Percentiles rank a stretch among this genome's conserved stretches.
phyloP scores from a whole-genome alignment of 92 coral and sea anemone species.

The Porites divaricata region DNA sequence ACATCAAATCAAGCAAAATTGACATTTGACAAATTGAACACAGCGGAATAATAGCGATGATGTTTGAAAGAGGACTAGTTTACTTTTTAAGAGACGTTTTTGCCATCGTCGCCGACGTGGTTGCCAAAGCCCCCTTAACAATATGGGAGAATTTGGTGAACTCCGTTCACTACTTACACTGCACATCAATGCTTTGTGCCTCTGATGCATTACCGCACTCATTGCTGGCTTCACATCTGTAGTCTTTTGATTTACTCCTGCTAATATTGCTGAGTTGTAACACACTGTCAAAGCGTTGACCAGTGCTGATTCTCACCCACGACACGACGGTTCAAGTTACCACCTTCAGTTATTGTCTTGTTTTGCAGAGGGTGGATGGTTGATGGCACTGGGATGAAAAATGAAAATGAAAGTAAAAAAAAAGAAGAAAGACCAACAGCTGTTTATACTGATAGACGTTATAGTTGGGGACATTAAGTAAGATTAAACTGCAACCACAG shows the following conservation, averaged over 20 bases:
- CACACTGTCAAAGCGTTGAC: not conserved
- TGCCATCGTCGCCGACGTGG: no score
- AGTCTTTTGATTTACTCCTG: conserved; percentile 29
- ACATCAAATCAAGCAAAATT: no score
- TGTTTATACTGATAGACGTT: not conserved
- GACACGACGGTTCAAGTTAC: not conserved
- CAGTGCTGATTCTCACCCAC: conserved; percentile 19
- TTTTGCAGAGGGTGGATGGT: not conserved
- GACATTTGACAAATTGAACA: no score
- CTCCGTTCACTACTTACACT: not conserved
- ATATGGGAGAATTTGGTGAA: no score
- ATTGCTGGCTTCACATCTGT: conserved; percentile 46
- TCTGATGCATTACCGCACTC: conserved; percentile 18
- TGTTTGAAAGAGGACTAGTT: no score
- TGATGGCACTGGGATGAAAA: not conserved
- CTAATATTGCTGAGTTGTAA: conserved; percentile 1
- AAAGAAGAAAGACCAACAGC: not conserved
- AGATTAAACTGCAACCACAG: no score
- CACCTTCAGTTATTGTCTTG: conserved; percentile 13
- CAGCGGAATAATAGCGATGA: no score
- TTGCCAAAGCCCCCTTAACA: no score
- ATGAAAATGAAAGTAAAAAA: not conserved
- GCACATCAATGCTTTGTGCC: conserved; percentile 8
- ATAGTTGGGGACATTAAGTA: not conserved
- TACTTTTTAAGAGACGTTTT: no score